A percentile compares a stretch with the other conserved stretches of the same genome.
These are phyloP conservation scores for Atractosteus spatula DNA, from an alignment of 2,113 vertebrate genomes.

Conservation along the genomic window DNA sequence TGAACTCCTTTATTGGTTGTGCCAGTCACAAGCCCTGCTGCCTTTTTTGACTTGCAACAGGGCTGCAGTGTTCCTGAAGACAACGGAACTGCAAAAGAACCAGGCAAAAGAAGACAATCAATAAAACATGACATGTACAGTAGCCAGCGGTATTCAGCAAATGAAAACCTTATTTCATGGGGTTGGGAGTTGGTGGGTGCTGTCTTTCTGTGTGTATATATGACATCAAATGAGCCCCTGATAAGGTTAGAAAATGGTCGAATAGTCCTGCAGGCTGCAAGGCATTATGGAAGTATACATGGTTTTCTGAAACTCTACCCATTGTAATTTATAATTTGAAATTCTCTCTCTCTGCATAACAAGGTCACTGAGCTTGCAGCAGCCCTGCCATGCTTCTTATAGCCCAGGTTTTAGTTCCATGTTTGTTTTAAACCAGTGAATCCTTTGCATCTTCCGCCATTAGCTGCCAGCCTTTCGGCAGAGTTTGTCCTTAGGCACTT, in stretches of 20 bases:
- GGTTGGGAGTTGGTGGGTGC: too few species aligned
- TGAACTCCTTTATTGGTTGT: background rate
- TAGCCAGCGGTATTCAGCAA: too few species aligned
- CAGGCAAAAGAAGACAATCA: too few species aligned
- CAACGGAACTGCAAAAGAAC: constrained; percentile 1
- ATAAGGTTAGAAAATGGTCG: too few species aligned
- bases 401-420: constrained; percentile 47
- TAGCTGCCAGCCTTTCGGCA: constrained; percentile 91
- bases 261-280: too few species aligned
- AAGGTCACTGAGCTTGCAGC: constrained; percentile 41
- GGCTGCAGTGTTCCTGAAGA: background rate
- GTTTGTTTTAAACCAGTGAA: constrained; percentile 95
- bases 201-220: too few species aligned
- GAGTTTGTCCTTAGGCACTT: constrained; percentile 90
- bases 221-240: too few species aligned
- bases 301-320: background rate
- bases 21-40: too few species aligned
- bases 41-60: too few species aligned
- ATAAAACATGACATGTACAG: too few species aligned
- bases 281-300: too few species aligned
- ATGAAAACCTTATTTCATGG: too few species aligned
- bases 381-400: constrained; percentile 28
- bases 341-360: constrained; percentile 50
- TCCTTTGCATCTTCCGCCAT: constrained; percentile 95
- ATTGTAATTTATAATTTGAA: constrained; percentile 4